Conservation (phyloP, 1,140 invertebrate species). For the Halotydeus destructor region DNA sequence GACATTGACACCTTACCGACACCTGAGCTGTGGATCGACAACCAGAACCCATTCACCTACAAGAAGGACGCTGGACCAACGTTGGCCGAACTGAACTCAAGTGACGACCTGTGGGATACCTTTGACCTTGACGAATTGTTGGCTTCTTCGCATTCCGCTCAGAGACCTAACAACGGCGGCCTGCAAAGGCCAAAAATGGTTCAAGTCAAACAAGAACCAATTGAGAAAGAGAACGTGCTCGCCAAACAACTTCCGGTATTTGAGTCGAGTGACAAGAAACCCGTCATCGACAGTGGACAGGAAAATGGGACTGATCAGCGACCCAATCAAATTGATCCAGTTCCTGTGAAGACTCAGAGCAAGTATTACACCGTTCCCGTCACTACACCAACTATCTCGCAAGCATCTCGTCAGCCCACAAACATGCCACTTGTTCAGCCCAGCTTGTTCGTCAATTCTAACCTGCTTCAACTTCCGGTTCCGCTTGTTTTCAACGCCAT, state of each 20-base stretch:
- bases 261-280: conserved; percentile 18
- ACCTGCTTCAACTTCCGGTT: not conserved
- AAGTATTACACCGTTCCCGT: not conserved
- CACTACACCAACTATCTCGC: not conserved
- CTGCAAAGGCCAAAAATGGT: not conserved
- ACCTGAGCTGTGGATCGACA: too few species aligned
- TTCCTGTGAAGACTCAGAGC: not conserved
- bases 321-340: not conserved
- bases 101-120: conserved; percentile 36
- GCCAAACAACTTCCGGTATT: conserved; percentile 9
- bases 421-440: not conserved
- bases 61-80: conserved; percentile 42
- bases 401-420: not conserved
- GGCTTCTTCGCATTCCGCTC: conserved; percentile 47
- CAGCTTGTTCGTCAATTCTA: not conserved
- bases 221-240: not conserved
- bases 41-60: too few species aligned
- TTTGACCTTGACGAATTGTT: conserved; percentile 48
- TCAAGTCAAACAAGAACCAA: not conserved
- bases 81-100: conserved; percentile 61
- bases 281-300: not conserved
- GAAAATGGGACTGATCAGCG: not conserved
- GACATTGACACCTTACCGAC: too few species aligned
- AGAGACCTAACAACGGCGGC: not conserved
- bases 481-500: not conserved